These are phyloP conservation scores for Nannobrachium achirus DNA, from an alignment of 2,113 vertebrate genomes.

Conservation along the genomic window DNA sequence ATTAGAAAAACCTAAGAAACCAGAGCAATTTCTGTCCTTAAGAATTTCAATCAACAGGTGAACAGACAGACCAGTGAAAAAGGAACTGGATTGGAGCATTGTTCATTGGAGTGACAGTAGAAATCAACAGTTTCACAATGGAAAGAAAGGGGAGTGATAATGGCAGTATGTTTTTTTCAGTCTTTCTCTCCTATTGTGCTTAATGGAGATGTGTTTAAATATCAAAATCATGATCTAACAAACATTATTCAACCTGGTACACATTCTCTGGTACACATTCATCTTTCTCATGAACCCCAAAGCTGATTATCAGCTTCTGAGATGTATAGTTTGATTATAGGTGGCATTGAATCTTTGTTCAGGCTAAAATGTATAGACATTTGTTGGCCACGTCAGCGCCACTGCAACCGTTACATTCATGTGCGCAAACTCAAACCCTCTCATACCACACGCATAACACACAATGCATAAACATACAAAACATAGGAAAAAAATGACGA, in stretches of 20 bases:
- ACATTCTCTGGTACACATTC: neutral
- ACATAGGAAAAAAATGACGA: conserved; percentile 15
- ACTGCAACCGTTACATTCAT: neutral
- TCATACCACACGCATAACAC: neutral
- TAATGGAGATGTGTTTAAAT: too few relatives aligned
- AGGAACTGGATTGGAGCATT: too few relatives aligned
- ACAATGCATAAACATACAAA: conserved; percentile 12
- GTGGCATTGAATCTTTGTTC: conserved; percentile 35
- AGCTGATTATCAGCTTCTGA: too few relatives aligned
- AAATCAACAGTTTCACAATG: conserved; percentile 3
- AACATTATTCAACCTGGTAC: conserved; percentile 26
- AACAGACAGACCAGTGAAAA: neutral
- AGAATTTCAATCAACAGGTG: conserved; percentile 8
- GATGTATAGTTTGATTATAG: too few relatives aligned
- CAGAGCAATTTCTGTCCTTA: neutral
- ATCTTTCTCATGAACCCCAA: too few relatives aligned
- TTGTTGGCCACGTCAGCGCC: conserved; percentile 47
- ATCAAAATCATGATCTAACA: conserved; percentile 17
- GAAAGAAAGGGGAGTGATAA: neutral
- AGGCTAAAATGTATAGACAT: conserved; percentile 15
- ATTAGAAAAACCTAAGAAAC: conserved; percentile 7
- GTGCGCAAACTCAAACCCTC: conserved; percentile 2
- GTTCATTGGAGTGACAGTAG: neutral
- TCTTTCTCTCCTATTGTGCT: neutral
- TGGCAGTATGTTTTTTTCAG: neutral